Base-by-base conservation (phyloP, 2,113 vertebrate species). In the Hepsetus odoe region DNA sequence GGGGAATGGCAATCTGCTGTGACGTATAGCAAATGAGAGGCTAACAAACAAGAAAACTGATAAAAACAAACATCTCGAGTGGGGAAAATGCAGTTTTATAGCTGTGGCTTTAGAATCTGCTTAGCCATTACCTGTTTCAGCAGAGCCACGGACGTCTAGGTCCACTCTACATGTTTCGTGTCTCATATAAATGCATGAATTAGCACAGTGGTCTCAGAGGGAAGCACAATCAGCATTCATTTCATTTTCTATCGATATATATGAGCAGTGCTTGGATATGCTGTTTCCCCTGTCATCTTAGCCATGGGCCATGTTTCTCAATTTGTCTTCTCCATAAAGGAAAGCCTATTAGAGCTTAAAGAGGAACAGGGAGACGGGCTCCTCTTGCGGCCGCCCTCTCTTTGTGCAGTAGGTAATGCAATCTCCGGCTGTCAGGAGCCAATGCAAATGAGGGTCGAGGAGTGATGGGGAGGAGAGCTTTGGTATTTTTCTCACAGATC, bases 241-340 rank as follows among this genome's bases (percentile, higher is more conserved):
- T 76, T 76, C 13, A 65, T 58, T 75, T 76, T 61, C 5, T 46
- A 68, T 35, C 32, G 16, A 49, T 62, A 64, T 62, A 81, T 35
- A 28, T 1, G 8, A 30, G 46, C 59, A n/a, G 28, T 3, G 11
- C 33, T 22, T 71, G 26, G 28, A 65, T 49, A 74, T 65, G 46
- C 74, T 74, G 76, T 56, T 76, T 65, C 61, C 28, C 64, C 65
- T 61, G 72, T 78, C 76, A 62, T 69, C 33, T 77, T 46, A 83
- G 77, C 46, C 49, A 67, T 62, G 26, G 72, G 70, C 70, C 64
- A 65, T 74, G 72, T 53, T 76, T 75, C 75, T 79, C 84, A 81
- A 81, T 85, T 81, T 79, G 81, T 83, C 64, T 76, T 78, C 55
- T 38, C 74, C 62, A 77, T 75, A 83, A 81, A 67, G 62, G 49